Percentiles rank a stretch among this genome's conserved stretches.
These are phyloP conservation scores for Falcaria lacertinaria DNA, from an alignment of 2,888 invertebrate genomes.

Conservation along the genomic window DNA sequence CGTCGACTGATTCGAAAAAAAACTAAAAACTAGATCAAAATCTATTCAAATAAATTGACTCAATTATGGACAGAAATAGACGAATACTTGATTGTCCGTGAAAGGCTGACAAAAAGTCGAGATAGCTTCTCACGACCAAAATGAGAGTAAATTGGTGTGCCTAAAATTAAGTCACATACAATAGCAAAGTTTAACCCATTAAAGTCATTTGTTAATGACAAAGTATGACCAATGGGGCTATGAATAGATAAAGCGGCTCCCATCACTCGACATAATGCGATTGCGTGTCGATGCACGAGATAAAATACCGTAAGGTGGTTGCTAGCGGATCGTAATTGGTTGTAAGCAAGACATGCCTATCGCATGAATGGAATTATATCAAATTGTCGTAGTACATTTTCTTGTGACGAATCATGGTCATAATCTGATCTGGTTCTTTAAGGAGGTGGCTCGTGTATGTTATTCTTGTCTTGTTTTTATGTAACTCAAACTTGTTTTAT, in stretches of 20 bases:
- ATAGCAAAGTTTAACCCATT: slow-evolving; percentile 20
- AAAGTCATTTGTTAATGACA: slow-evolving; percentile 13
- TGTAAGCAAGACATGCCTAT: neutral
- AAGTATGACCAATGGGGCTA: slow-evolving; percentile 5
- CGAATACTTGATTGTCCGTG: neutral
- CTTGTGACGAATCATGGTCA: neutral
- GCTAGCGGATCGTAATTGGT: slow-evolving; percentile 3
- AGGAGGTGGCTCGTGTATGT: too few species aligned
- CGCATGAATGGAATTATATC: neutral
- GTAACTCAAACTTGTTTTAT: too few species aligned
- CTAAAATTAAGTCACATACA: slow-evolving; percentile 9
- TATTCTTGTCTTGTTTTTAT: too few species aligned
- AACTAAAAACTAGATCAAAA: too few species aligned
- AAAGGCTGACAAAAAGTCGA: neutral
- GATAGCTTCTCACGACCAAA: neutral
- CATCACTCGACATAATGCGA: slow-evolving; percentile 11
- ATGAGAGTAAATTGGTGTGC: neutral
- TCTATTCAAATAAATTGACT: neutral
- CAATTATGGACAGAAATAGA: neutral
- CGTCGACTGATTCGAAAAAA: too few species aligned
- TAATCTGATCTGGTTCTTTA: too few species aligned
- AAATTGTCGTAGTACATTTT: neutral
- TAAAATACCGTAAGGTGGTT: slow-evolving; percentile 33
- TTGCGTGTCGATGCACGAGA: slow-evolving; percentile 16
- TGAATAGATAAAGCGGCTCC: slow-evolving; percentile 12